Conservation (phyloP, 2,888 invertebrate species). For the Nymphalis urticae region DNA sequence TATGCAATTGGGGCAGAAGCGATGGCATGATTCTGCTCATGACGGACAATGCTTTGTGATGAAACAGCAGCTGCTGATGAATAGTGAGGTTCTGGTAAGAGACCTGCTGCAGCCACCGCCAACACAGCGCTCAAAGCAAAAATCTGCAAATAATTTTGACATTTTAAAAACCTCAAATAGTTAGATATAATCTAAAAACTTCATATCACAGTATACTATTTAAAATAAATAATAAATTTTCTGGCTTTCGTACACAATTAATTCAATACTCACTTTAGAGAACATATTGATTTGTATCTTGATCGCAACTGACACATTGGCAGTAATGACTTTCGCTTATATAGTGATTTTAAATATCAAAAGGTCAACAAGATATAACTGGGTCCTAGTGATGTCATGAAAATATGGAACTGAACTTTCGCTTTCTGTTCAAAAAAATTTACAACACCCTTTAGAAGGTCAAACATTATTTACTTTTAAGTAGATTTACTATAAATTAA, state of each 20-base stretch:
- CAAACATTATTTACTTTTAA: too few relatives aligned
- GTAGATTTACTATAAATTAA: too few relatives aligned
- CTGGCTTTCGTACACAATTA: background rate
- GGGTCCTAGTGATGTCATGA: slow-evolving; percentile 5
- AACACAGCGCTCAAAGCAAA: slow-evolving; percentile 61
- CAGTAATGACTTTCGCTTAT: slow-evolving; percentile 54
- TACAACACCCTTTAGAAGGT: background rate
- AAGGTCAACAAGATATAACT: slow-evolving; percentile 30
- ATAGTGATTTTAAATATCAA: slow-evolving; percentile 53
- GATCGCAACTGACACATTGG: slow-evolving; percentile 58
- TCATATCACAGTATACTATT: background rate
- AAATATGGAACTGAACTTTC: background rate
- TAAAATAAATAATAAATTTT: background rate
- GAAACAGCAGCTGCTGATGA: slow-evolving; percentile 62
- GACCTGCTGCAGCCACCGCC: slow-evolving; percentile 66
- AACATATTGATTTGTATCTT: slow-evolving; percentile 54
- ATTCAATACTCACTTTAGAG: slow-evolving; percentile 62
- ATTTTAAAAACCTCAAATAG: too few relatives aligned
- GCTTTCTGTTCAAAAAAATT: background rate
- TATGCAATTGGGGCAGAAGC: slow-evolving; percentile 45
- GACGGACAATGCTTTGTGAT: slow-evolving; percentile 58
- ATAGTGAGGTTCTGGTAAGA: slow-evolving; percentile 62
- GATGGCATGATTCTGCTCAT: slow-evolving; percentile 48
- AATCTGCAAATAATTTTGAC: slow-evolving; percentile 11
- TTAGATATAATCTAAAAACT: too few relatives aligned